Conservation (phyloP, 2,797 vertebrate species). For the Chiroxiphia lanceolata region DNA sequence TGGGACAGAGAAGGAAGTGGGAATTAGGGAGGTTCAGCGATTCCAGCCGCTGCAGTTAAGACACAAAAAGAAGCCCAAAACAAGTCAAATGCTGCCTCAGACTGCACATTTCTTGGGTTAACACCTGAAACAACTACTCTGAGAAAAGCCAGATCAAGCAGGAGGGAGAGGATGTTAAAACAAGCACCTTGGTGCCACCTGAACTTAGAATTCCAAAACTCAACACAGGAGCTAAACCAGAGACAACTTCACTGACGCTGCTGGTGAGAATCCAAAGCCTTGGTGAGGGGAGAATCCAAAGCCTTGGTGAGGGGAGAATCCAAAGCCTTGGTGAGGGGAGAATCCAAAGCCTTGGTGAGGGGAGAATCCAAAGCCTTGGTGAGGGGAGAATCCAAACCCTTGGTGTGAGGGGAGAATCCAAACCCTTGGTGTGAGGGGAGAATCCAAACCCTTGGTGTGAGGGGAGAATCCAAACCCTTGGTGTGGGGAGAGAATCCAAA, state of each 20-base stretch:
- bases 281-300: neutral
- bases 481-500: neutral
- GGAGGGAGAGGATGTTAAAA: neutral
- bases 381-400: neutral
- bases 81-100: neutral
- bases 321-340: neutral
- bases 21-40: constrained; percentile 10
- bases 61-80: neutral
- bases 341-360: neutral
- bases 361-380: too few relatives aligned
- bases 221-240: neutral
- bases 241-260: neutral
- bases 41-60: neutral
- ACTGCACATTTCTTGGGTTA: neutral
- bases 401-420: too few relatives aligned
- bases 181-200: neutral
- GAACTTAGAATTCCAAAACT: neutral
- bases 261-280: neutral
- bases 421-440: too few relatives aligned
- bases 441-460: too few relatives aligned
- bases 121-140: neutral
- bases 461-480: neutral
- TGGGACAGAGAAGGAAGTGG: constrained; percentile 62
- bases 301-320: neutral
- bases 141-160: neutral